Evolutionary conservation across 2,113 vertebrate species (phyloP).

Genomic region (Brachyistius frenatus): DNA sequence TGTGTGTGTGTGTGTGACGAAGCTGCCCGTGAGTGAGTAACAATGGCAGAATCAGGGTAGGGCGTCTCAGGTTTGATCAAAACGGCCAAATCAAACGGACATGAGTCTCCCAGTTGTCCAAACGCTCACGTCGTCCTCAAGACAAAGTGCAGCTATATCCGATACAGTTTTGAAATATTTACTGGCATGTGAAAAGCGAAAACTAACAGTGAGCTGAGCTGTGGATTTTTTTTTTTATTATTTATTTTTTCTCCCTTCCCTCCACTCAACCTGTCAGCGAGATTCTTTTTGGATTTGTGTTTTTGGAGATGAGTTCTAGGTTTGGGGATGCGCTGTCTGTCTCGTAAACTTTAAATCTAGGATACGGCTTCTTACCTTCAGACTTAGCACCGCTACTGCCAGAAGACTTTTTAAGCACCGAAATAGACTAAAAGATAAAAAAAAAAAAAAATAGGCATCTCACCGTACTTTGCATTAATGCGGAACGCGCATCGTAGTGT

Average conservation of each 20-base stretch:
- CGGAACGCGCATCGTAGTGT: conserved; percentile 19
- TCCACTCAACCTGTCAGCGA: conserved; percentile 66
- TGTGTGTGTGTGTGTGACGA: conserved; percentile 26
- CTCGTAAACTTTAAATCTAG: conserved; percentile 58
- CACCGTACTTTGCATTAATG: conserved; percentile 46
- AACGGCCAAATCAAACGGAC: conserved; percentile 51
- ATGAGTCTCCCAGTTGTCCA: conserved; percentile 47
- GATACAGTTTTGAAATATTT: conserved; percentile 63
- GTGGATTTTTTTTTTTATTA: conserved; percentile 38
- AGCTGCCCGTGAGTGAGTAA: conserved; percentile 57
- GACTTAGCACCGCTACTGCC: conserved; percentile 39
- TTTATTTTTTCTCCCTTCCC: conserved; percentile 38
- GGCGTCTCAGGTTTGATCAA: conserved; percentile 61
- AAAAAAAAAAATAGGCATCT: conserved; percentile 29
- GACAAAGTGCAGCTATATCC: conserved; percentile 49
- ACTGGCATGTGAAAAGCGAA: conserved; percentile 53
- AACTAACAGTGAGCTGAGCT: conserved; percentile 46
- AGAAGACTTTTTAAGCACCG: conserved; percentile 38
- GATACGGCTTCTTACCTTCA: conserved; percentile 54
- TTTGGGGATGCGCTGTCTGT: conserved; percentile 53
- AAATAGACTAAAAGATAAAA: conserved; percentile 31
- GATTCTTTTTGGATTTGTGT: conserved; percentile 62
- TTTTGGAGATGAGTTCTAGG: conserved; percentile 48
- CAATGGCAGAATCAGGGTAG: conserved; percentile 72
- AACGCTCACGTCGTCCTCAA: conserved; percentile 4